Percentiles rank a stretch among this genome's conserved stretches.
Evolutionary conservation across 2,797 vertebrate species (phyloP).

Genomic region (Sebastes variabilis): DNA sequence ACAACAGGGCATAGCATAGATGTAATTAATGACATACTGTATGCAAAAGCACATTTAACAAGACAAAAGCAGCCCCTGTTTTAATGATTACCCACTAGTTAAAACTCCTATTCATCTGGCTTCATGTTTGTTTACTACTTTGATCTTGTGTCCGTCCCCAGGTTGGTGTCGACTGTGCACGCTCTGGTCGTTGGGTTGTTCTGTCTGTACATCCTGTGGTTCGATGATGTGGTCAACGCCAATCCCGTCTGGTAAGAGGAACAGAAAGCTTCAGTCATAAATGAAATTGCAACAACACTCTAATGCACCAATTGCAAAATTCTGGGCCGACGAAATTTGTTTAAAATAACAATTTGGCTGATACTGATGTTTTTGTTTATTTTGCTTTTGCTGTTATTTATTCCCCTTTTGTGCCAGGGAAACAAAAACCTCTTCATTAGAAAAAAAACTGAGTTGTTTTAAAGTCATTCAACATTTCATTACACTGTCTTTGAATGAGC

Average conservation of each 20-base stretch:
- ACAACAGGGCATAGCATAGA: neutral
- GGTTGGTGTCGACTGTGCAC: slow-evolving; percentile 85
- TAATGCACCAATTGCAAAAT: too few species aligned
- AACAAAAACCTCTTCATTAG: too few species aligned
- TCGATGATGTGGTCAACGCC: slow-evolving; percentile 82
- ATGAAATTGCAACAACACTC: neutral
- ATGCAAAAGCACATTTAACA: neutral
- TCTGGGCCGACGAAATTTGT: too few species aligned
- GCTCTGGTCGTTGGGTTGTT: slow-evolving; percentile 86
- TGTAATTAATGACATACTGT: neutral
- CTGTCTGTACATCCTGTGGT: slow-evolving; percentile 87
- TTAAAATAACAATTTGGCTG: too few species aligned
- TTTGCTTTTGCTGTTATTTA: too few species aligned
- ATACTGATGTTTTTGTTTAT: too few species aligned
- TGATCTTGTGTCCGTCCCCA: slow-evolving; percentile 32
- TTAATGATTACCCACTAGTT: neutral
- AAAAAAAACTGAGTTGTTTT: too few species aligned
- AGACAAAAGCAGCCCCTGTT: neutral
- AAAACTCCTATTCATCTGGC: neutral
- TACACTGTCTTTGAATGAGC: too few species aligned
- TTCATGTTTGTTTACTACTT: neutral
- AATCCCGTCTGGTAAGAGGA: slow-evolving; percentile 86
- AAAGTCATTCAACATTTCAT: too few species aligned
- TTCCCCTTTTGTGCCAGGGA: too few species aligned
- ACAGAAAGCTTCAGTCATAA: neutral